Conservation (phyloP, 2,797 vertebrate species). For the Chelidonichthys spinosus region DNA sequence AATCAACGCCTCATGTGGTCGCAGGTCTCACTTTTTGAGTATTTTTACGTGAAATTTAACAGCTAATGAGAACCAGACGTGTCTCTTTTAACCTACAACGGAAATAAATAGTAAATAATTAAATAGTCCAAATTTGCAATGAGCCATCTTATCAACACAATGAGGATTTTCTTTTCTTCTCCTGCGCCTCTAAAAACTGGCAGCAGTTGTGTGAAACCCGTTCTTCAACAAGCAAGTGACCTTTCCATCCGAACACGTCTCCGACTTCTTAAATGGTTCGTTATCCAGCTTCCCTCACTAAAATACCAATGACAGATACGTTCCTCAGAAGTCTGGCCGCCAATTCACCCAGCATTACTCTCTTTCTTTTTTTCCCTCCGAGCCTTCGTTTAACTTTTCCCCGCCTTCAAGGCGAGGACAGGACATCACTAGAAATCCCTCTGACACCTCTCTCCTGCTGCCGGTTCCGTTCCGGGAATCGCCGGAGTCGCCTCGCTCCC, state of each 20-base stretch:
- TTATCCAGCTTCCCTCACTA: conserved; percentile 5
- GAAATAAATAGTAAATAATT: not conserved
- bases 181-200: not conserved
- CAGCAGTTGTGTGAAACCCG: not conserved
- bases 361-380: not conserved
- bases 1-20: conserved; percentile 43
- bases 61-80: not conserved
- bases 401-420: conserved; percentile 44
- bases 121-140: not conserved
- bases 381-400: conserved; percentile 47
- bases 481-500: conserved; percentile 33
- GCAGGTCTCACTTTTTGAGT: not conserved
- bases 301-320: not conserved
- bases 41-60: not conserved
- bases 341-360: conserved; percentile 8
- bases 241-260: conserved; percentile 28
- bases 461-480: conserved; percentile 62
- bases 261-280: conserved; percentile 9
- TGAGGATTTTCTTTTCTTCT: not conserved
- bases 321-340: conserved; percentile 27
- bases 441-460: conserved; percentile 43
- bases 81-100: not conserved
- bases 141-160: not conserved
- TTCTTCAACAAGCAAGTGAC: conserved; percentile 29
- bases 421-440: conserved; percentile 50